phyloP scores from a whole-genome alignment of 2,888 invertebrate genomes.

The Caenorhabditis angaria region DNA sequence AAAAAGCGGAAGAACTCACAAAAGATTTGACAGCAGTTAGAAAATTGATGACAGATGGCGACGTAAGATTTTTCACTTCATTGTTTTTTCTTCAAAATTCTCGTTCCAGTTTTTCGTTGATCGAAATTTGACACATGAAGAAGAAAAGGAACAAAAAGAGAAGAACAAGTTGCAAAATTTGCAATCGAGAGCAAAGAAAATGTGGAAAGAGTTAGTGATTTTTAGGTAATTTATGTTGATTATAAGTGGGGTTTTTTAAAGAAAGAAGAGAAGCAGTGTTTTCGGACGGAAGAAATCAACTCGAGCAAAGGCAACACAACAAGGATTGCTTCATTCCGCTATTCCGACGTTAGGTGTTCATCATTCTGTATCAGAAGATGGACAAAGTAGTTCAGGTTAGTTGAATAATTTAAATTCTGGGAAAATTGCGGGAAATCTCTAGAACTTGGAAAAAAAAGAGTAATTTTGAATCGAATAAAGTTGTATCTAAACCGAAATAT shows the following conservation, averaged over 20 bases:
- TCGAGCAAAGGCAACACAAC: constrained; percentile 41
- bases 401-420: constrained; percentile 6
- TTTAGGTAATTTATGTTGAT: background rate
- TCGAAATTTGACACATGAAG: constrained; percentile 64
- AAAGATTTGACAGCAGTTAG: constrained; percentile 59
- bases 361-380: constrained; percentile 35
- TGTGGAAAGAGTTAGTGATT: constrained; percentile 22
- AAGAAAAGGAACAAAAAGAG: constrained; percentile 48
- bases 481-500: background rate
- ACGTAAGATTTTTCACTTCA: constrained; percentile 1
- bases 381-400: constrained; percentile 33
- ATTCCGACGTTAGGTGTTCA: constrained; percentile 54
- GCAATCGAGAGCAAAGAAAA: constrained; percentile 29
- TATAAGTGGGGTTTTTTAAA: background rate
- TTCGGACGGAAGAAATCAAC: constrained; percentile 40
- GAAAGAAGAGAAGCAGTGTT: constrained; percentile 6
- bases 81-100: constrained; percentile 11
- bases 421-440: background rate
- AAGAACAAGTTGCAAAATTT: constrained; percentile 39
- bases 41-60: constrained; percentile 44
- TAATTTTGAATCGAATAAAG: background rate
- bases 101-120: constrained; percentile 60
- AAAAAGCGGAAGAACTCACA: constrained; percentile 55
- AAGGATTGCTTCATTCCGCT: constrained; percentile 52
- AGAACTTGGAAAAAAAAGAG: background rate